A percentile compares a stretch with the other conserved stretches of the same genome.
Conservation (phyloP, 2,888 invertebrate genomes). For the Panopea generosa region DNA sequence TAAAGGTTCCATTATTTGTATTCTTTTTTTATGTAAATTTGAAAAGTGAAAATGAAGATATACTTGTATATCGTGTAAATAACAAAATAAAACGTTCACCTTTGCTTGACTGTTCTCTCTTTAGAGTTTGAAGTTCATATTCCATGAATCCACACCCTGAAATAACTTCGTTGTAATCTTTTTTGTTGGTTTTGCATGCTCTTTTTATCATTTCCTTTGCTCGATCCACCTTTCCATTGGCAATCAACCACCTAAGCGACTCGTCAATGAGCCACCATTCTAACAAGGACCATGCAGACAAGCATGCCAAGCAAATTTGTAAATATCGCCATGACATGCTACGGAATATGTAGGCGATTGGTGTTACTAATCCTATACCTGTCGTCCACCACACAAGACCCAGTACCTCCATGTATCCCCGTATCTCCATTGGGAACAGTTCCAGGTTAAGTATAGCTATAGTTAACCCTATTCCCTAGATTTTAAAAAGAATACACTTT, state of each 20-base stretch:
- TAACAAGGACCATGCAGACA: slow-evolving; percentile 54
- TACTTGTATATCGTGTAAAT: no score
- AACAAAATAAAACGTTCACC: slow-evolving; percentile 1
- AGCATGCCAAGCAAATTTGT: slow-evolving; percentile 59
- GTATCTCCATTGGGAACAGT: slow-evolving; percentile 57
- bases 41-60: no score
- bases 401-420: slow-evolving; percentile 58
- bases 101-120: background rate
- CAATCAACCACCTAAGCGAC: slow-evolving; percentile 76
- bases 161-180: slow-evolving; percentile 54
- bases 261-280: slow-evolving; percentile 75
- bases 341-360: slow-evolving; percentile 65
- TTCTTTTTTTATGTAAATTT: no score
- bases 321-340: slow-evolving; percentile 69
- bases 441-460: slow-evolving; percentile 68
- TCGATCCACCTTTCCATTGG: slow-evolving; percentile 66
- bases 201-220: slow-evolving; percentile 67
- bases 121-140: background rate
- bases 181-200: slow-evolving; percentile 65
- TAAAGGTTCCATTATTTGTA: no score
- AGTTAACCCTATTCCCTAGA: slow-evolving; percentile 67
- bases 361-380: slow-evolving; percentile 57
- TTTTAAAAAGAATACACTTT: no score
- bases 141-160: slow-evolving; percentile 3
- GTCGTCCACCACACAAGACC: slow-evolving; percentile 65